A percentile compares a stretch with the other conserved stretches of the same genome.
phyloP scores from a whole-genome alignment of 2,888 invertebrate genomes.

The Leucophora obtusa region DNA sequence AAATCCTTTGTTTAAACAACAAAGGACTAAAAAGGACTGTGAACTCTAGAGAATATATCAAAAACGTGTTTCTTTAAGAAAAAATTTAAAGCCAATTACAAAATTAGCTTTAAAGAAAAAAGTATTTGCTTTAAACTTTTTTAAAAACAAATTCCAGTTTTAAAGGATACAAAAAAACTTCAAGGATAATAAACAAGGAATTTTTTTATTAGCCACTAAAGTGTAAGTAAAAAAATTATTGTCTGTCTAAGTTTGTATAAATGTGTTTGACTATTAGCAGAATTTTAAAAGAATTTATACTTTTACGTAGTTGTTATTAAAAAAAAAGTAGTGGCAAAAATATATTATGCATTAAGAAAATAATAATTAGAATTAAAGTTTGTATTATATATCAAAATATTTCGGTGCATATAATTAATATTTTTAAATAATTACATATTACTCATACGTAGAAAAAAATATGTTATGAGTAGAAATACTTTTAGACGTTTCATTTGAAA shows the following conservation, averaged over 20 bases:
- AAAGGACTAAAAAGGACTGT: conserved; percentile 57
- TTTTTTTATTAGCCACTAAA: conserved; percentile 19
- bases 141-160: background rate
- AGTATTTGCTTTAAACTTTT: background rate
- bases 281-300: background rate
- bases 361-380: too few species aligned
- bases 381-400: too few species aligned
- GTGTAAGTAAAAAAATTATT: conserved; percentile 40
- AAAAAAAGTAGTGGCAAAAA: too few species aligned
- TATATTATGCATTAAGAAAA: too few species aligned
- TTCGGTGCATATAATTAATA: too few species aligned
- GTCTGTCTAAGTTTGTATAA: background rate
- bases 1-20: conserved; percentile 51
- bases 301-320: too few species aligned
- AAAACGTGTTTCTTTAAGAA: conserved; percentile 18
- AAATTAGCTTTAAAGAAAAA: too few species aligned
- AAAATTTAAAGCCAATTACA: background rate
- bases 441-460: too few species aligned
- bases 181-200: conserved; percentile 19
- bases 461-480: too few species aligned
- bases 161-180: conserved; percentile 2
- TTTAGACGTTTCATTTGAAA: too few species aligned
- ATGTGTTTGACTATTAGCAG: background rate
- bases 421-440: too few species aligned
- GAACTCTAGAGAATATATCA: conserved; percentile 18